Base-by-base conservation (phyloP, 2,797 vertebrate genomes). In the Siniperca scherzeri region DNA sequence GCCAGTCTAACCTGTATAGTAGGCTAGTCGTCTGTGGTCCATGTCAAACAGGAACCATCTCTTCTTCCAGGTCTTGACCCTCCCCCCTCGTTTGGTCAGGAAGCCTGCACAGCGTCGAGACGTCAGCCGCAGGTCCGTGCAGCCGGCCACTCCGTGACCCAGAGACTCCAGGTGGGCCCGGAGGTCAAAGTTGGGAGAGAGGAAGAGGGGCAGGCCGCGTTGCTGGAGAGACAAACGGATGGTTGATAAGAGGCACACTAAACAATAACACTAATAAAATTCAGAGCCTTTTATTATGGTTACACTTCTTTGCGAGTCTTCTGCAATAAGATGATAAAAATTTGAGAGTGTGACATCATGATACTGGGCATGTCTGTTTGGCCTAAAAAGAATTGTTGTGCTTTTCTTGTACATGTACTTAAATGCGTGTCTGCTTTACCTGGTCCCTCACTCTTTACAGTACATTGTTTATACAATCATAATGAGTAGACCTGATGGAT, bases 21-120 rank as follows among this genome's bases (percentile, higher is more conserved):
- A 98, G 13, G 97, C 96, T 60, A 98, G 94, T 44, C 97, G 93
- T 16, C 94, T 95, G 79, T 97, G 97, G 85, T 97, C 96, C 79
- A 96, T 95, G 91, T 98, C 97, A 57, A 98, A 98, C 79, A 97
- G 94, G 90, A 98, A 98, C 97, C 97, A 98, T 2, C 97, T 96
- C 85, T 97, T 97, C 93, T 93, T 96, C 97, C 97, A 98, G 12
- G 97, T 98, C 89, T 98, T 98, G 38, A 98, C 97, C 57, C 97
- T 94, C 10, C 97, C 97, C 0, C 97, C 97, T 86, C 97, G 96
- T 89, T 98, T 98, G 44, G 97, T 97, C 70, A 98, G 94, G 79
- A 97, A 97, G 4, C 97, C 97, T 0, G 94, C 96, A 27, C 97
- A 98, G 80, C 94, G 95, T 5, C 95, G 94, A 2, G 95, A 61